Conservation (phyloP, 2,888 invertebrate genomes). For the Tetrapedia diversipes region DNA sequence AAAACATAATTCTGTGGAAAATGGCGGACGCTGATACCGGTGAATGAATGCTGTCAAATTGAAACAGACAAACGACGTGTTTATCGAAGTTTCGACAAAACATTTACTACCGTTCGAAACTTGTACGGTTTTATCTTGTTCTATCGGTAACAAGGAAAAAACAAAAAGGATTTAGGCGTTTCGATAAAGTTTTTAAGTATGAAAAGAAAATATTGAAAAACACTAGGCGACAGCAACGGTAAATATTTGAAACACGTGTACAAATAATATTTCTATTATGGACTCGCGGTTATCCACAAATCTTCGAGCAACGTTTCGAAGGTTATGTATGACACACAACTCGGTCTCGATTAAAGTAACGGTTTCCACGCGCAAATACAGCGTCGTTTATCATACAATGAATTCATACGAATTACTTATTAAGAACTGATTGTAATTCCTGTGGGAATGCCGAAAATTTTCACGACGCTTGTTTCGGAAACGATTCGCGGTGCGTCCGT, state of each 20-base stretch:
- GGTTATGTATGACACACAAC: conserved; percentile 7
- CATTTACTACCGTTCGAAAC: too few relatives aligned
- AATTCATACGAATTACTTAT: conserved; percentile 42
- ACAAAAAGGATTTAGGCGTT: background rate
- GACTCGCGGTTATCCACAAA: background rate
- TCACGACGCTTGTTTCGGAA: conserved; percentile 36
- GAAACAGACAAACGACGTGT: too few relatives aligned
- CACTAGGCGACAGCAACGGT: background rate
- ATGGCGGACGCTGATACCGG: background rate
- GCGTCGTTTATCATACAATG: conserved; percentile 43
- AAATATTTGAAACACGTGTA: conserved; percentile 7
- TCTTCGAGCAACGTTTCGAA: conserved; percentile 6
- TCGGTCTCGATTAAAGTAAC: conserved; percentile 42
- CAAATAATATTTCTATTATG: conserved; percentile 19
- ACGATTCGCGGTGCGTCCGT: conserved; percentile 25
- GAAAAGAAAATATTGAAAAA: conserved; percentile 5
- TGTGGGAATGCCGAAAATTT: conserved; percentile 29
- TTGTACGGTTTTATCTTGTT: background rate
- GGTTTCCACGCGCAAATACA: conserved; percentile 19
- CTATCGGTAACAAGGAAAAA: background rate
- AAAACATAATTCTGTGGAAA: background rate
- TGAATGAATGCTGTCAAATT: background rate
- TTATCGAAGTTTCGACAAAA: background rate
- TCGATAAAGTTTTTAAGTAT: background rate
- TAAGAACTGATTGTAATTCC: conserved; percentile 40